Evolutionary conservation across 1,140 invertebrate genomes (phyloP), one percentile per base, ranked within the genome.

Genomic region (Bursaphelenchus mucronatus): DNA sequence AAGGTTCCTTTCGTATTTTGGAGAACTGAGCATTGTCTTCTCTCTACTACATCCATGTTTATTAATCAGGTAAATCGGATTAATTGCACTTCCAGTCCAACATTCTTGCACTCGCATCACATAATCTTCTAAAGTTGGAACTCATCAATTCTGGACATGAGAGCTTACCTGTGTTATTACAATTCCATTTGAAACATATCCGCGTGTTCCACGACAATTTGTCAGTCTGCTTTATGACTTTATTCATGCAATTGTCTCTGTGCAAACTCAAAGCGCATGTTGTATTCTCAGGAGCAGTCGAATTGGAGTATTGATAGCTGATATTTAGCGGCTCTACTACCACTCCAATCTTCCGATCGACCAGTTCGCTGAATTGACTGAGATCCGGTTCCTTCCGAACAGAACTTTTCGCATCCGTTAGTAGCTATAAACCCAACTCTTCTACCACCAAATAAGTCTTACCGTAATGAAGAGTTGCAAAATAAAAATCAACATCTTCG

Each of bases 31-130:
- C 69, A 74, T 78, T 39, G 69, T 69, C 53, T 61, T 40, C 53
- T 74, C 71, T 8, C 46, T 44, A 13, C 68, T 67, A 39, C 72
- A 74, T 67, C 69, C 69, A 47, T 74, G 43, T 54, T 53, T 19
- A 58, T 69, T 59, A 39, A 71, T 74, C 9, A 71, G 41, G n/a
- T 46, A 71, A 13, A 74, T 64, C 8, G 73, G 73, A 40, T 67
- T 74, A 15, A 40, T 66, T 10, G 43, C 39, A 44, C 61, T 75
- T 7, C 73, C 73, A 6, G 72, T 76, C 76, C 76, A 79, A 53
- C 73, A 74, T 39, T 63, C 71, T 57, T 79, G 59, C 17, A 74
- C 54, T 47, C 61, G 53, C 76, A 74, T 74, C 15, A 57, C 76
- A 47, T 66, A 43, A 21, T 70, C 47, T 19, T 44, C 67, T 68